Conservation (phyloP, 2,888 invertebrate genomes). For the Amphipyra berbera region DNA sequence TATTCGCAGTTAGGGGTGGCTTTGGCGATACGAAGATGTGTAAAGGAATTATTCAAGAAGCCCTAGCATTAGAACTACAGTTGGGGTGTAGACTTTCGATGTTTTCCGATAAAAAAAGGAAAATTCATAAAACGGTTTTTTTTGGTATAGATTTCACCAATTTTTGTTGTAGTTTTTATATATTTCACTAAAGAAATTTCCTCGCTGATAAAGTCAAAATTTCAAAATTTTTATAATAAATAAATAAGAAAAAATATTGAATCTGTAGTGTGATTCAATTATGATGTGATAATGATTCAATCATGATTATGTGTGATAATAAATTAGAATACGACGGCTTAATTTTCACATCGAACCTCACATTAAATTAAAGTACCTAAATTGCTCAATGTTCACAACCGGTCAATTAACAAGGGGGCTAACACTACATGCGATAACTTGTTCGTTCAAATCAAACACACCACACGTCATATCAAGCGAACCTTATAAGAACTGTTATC, state of each 20-base stretch:
- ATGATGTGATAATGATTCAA: too few relatives aligned
- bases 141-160: too few relatives aligned
- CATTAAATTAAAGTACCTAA: constrained; percentile 43
- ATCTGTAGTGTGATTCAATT: too few relatives aligned
- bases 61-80: constrained; percentile 47
- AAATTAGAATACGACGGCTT: constrained; percentile 24
- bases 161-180: too few relatives aligned
- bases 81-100: constrained; percentile 26
- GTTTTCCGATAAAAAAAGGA: constrained; percentile 29
- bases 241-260: too few relatives aligned
- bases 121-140: constrained; percentile 21
- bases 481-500: constrained; percentile 69
- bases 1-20: constrained; percentile 78
- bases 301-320: constrained; percentile 7
- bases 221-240: too few relatives aligned
- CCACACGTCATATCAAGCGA: constrained; percentile 63
- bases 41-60: constrained; percentile 75
- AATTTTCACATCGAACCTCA: constrained; percentile 14
- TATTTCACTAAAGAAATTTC: too few relatives aligned
- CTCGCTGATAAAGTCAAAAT: too few relatives aligned
- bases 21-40: constrained; percentile 71
- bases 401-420: constrained; percentile 50
- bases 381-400: constrained; percentile 50
- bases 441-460: constrained; percentile 65
- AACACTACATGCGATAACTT: constrained; percentile 62